phyloP scores from a whole-genome alignment of 2,113 vertebrate species.

The Podocnemis expansa region DNA sequence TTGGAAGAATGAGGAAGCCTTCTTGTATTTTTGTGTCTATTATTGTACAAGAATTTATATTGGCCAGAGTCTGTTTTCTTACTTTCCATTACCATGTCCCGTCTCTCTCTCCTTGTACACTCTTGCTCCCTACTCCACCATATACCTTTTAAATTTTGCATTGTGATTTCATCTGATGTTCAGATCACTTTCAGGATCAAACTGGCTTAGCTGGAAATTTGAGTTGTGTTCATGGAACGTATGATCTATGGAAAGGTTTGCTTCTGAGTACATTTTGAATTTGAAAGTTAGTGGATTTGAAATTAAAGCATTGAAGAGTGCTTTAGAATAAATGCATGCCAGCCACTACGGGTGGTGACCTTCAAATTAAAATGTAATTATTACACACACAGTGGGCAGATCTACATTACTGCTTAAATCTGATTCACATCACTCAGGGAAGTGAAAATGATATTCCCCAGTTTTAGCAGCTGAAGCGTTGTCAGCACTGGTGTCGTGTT shows the following conservation, averaged over 20 bases:
- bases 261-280: not conserved
- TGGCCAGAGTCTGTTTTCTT: not conserved
- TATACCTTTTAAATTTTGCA: not conserved
- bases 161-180: not conserved
- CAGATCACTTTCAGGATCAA: not conserved
- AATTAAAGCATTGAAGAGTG: slow-evolving; percentile 27
- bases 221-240: not conserved
- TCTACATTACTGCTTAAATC: not conserved
- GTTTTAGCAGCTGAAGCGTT: too few species aligned
- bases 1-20: slow-evolving; percentile 26
- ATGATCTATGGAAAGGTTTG: not conserved
- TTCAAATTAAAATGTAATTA: slow-evolving; percentile 3
- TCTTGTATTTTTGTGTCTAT: not conserved
- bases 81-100: slow-evolving; percentile 1
- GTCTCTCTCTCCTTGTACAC: not conserved
- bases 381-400: not conserved
- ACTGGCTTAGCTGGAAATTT: not conserved
- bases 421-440: too few species aligned
- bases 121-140: not conserved
- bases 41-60: slow-evolving; percentile 51
- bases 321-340: slow-evolving; percentile 1
- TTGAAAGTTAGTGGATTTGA: slow-evolving; percentile 40
- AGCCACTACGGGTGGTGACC: slow-evolving; percentile 23
- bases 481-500: too few species aligned
- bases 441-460: too few species aligned